Percentiles rank a stretch among this genome's conserved stretches.
Evolutionary conservation across 2,113 vertebrate genomes (phyloP).

Genomic region (Oriolus oriolus): DNA sequence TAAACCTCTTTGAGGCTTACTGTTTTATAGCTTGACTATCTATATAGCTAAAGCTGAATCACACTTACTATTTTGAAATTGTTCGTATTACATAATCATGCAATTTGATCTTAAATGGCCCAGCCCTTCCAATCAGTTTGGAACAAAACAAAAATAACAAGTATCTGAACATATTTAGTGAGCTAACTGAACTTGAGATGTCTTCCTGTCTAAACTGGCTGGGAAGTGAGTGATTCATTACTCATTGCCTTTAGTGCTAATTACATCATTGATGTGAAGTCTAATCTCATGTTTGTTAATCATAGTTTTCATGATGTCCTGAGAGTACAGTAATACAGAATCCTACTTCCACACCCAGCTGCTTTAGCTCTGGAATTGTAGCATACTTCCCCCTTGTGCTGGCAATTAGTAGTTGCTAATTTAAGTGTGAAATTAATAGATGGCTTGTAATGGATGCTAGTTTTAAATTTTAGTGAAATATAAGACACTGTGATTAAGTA

Average conservation of each 20-base stretch:
- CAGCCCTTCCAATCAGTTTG: background rate
- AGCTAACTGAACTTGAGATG: background rate
- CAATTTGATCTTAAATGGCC: background rate
- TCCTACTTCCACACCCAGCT: background rate
- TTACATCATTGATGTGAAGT: background rate
- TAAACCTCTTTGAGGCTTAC: background rate
- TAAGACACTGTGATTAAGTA: background rate
- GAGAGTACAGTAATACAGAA: background rate
- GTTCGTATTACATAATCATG: background rate
- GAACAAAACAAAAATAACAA: background rate
- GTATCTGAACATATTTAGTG: background rate
- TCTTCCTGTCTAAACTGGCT: conserved; percentile 24
- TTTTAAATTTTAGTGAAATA: background rate
- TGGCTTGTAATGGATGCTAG: background rate
- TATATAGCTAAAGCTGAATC: background rate
- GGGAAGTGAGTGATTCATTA: conserved; percentile 30
- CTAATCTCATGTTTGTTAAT: conserved; percentile 12
- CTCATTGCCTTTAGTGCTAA: background rate
- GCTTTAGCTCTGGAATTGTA: conserved; percentile 35
- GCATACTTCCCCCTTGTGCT: conserved; percentile 55
- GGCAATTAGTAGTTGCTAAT: conserved; percentile 58
- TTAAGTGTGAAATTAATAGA: conserved; percentile 8
- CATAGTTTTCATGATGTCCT: background rate
- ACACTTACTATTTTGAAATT: background rate
- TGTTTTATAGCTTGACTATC: background rate